Conservation (phyloP, 2,113 vertebrate species). For the Nycticryphes semicollaris region DNA sequence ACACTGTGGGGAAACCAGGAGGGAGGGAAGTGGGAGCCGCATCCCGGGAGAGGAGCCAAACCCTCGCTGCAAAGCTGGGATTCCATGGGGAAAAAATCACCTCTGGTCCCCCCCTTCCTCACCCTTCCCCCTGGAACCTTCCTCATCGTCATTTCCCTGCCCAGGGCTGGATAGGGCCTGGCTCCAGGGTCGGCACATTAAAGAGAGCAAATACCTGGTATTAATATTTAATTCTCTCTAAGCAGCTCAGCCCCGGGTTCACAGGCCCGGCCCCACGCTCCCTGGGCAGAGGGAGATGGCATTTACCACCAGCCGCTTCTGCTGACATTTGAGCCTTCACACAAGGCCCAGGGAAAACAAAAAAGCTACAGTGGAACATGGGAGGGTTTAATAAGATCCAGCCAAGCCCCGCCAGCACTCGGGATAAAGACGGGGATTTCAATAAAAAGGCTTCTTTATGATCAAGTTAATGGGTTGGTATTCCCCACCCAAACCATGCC, state of each 20-base stretch:
- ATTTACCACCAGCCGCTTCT: neutral
- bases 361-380: neutral
- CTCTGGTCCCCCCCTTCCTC: neutral
- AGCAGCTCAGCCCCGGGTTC: neutral
- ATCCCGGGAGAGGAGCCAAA: neutral
- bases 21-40: neutral
- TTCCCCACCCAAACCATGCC: neutral
- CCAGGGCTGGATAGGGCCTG: too few relatives aligned
- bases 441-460: neutral
- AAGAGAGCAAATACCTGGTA: neutral
- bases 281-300: neutral
- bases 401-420: neutral
- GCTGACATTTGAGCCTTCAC: neutral
- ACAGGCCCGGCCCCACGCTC: neutral
- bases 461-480: neutral
- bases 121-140: neutral
- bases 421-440: neutral
- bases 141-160: neutral
- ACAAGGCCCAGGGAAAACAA: neutral
- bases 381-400: neutral
- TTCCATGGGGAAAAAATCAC: neutral
- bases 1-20: fast-evolving
- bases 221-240: neutral
- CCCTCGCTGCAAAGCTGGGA: fast-evolving
- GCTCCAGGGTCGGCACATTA: neutral